Evolutionary conservation across 2,113 vertebrate species (phyloP).

Genomic region (Charina bottae): DNA sequence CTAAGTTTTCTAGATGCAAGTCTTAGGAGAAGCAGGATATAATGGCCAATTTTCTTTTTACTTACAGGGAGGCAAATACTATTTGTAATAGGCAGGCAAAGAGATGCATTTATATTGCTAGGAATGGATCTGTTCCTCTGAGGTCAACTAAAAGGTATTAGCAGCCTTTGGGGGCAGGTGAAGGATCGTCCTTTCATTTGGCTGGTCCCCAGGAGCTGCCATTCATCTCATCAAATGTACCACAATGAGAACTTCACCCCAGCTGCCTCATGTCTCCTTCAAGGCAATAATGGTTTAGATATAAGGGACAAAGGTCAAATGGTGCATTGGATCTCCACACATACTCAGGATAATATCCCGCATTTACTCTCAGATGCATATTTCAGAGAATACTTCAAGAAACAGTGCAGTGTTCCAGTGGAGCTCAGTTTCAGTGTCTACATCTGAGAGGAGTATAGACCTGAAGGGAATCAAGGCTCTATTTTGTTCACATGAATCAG

Average conservation of each 20-base stretch:
- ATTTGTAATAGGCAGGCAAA: not conserved
- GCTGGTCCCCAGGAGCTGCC: not conserved
- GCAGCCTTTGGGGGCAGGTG: not conserved
- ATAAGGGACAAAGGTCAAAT: not conserved
- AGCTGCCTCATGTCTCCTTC: not conserved
- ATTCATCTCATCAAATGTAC: not conserved
- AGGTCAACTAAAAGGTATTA: not conserved
- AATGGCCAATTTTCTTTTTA: not conserved
- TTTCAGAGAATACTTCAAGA: not conserved
- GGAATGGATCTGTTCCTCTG: not conserved
- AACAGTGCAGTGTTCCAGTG: not conserved
- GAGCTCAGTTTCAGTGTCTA: not conserved
- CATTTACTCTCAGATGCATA: not conserved
- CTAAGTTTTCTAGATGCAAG: not conserved
- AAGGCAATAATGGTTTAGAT: not conserved
- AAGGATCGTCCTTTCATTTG: not conserved
- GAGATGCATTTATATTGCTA: not conserved
- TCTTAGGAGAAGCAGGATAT: slow-evolving; percentile 36
- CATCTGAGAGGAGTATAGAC: not conserved
- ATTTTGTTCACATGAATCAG: not conserved
- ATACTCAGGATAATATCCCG: not conserved
- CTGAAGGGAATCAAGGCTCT: not conserved
- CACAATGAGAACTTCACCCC: not conserved
- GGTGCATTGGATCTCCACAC: not conserved
- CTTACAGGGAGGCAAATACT: not conserved